Percentiles rank a stretch among this genome's conserved stretches.
Conservation (phyloP, 1,140 invertebrate genomes). For the Conus ventricosus region DNA sequence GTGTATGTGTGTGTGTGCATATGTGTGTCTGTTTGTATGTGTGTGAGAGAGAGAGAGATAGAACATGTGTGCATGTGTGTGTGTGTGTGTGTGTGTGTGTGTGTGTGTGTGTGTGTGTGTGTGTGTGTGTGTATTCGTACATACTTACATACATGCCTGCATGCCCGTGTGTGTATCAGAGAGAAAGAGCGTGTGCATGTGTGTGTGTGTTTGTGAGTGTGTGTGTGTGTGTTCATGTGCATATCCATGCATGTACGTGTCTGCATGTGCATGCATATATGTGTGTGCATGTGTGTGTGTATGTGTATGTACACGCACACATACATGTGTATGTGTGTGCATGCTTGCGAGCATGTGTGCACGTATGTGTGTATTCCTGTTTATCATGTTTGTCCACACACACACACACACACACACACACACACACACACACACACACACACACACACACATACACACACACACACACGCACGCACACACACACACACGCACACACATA, state of each 20-base stretch:
- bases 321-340: not conserved
- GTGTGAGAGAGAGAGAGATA: not conserved
- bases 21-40: not conserved
- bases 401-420: too few relatives aligned
- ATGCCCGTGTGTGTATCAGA: not conserved
- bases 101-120: conserved; percentile 5
- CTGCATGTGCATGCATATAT: not conserved
- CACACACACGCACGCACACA: too few relatives aligned
- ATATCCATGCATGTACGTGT: not conserved
- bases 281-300: conserved; percentile 2
- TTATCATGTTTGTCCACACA: too few relatives aligned
- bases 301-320: not conserved
- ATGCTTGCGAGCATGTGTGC: not conserved
- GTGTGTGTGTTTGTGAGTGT: not conserved
- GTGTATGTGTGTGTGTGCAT: not conserved
- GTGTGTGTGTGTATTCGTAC: not conserved
- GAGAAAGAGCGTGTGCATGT: not conserved
- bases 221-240: not conserved
- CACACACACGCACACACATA: too few relatives aligned
- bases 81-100: not conserved
- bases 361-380: too few relatives aligned
- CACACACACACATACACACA: too few relatives aligned
- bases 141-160: not conserved
- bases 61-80: not conserved
- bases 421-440: too few relatives aligned